These are phyloP conservation scores for Xyliphius kryptos DNA, from an alignment of 2,113 vertebrate genomes.

Conservation along the genomic window DNA sequence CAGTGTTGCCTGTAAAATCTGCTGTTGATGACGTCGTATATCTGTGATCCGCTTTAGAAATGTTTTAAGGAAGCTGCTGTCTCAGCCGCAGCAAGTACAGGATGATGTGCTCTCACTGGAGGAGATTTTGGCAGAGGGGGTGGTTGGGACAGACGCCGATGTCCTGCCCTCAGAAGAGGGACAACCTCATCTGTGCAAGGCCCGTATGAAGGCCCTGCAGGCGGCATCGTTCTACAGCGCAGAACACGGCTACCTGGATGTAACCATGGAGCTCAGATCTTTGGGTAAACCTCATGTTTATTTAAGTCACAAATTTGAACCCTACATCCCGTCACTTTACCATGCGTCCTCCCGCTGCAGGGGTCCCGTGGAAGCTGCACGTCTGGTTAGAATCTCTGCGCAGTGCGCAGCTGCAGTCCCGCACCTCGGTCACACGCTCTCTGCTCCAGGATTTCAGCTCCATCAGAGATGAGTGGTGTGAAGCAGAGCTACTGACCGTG, in stretches of 20 bases:
- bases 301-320: no score
- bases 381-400: constrained; percentile 91
- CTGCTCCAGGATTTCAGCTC: constrained; percentile 85
- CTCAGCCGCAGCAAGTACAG: constrained; percentile 84
- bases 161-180: constrained; percentile 62
- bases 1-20: no score
- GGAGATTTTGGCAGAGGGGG: constrained; percentile 93
- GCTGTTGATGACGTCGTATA: no score
- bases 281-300: constrained; percentile 73
- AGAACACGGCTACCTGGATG: constrained; percentile 91
- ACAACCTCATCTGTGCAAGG: constrained; percentile 76
- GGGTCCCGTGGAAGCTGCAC: constrained; percentile 92
- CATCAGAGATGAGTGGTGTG: constrained; percentile 89
- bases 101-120: constrained; percentile 93
- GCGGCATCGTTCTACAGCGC: constrained; percentile 96
- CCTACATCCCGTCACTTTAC: no score
- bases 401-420: constrained; percentile 83
- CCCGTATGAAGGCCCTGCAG: constrained; percentile 87
- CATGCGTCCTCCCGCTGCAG: constrained; percentile 51
- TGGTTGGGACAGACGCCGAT: constrained; percentile 79
- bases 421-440: constrained; percentile 75
- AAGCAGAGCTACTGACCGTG: constrained; percentile 75
- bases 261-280: constrained; percentile 90
- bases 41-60: constrained; percentile 85
- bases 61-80: constrained; percentile 88